Evolutionary conservation across 30 jellyfish, hydroid and myxozoan genomes (phyloP), one percentile per base, ranked within the genome.

Genomic region (Pelagia noctiluca): DNA sequence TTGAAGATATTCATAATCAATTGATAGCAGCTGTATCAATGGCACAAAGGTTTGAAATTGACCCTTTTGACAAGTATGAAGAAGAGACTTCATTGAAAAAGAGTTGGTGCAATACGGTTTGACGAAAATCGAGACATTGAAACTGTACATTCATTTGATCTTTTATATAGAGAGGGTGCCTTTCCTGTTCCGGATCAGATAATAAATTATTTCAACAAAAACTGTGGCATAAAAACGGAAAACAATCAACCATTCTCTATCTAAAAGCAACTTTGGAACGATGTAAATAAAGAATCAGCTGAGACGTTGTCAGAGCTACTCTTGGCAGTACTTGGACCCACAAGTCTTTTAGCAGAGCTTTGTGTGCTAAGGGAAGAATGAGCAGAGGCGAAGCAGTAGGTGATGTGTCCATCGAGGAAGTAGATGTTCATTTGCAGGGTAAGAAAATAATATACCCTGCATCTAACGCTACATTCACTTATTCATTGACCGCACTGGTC

Each of bases 141-240:
- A 34, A 68, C 80, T 21, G 31, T 29, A 34, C 80, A 13, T 67
- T 66, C 80, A 29, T 66, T 29, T n/a, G n/a, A n/a, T n/a, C 82
- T 12, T 33, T 69, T 63, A 4, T 23, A 3, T 3, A 16, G 50
- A 33, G 19, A 63, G 50, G 76, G 19, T 4, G 50, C 53, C 76
- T 31, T 69, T 69, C 24, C 82, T 42, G 82, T 69, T 35, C 31
- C 36, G 63, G 82, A 69, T 69, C 82, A 69, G 31, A 35, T 31
- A 3, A 69, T 69, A 29, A 69, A 16, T 34, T 68, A 35, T 69
- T 69, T 29, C 82, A 69, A 69, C n/a, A 38, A 69, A 69, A 69
- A 69, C 63, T 42, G 10, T 34, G 31, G 63, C 82, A 33, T 19
- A 35, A 22, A 19, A 19, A 33, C 36, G 82, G 63, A 35, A 33